Base-by-base conservation (phyloP, 1,140 invertebrate genomes). In the Phocides pigmalion region DNA sequence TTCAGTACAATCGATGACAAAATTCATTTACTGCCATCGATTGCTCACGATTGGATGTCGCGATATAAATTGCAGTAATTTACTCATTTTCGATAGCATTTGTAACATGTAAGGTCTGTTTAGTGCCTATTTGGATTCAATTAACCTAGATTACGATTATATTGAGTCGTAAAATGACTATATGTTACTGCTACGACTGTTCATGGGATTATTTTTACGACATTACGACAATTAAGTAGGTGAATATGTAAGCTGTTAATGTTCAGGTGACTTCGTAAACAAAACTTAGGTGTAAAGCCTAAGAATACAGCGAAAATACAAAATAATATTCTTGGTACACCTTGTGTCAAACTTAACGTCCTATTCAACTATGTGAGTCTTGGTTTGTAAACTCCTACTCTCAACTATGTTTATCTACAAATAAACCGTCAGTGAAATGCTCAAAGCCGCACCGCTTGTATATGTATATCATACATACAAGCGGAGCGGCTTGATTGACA, bases 1-100 rank as follows among this genome's bases (percentile, higher is more conserved):
- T 74, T 77, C 58, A 54, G 77, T 85, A 82, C 79, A 79, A 62
- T 82, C 70, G 67, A 59, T 67, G 54, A 82, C 78, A 82, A 74
- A 78, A 75, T 70, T 70, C 64, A 59, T 66, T 64, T 64, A 68
- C 65, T 67, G 68, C 56, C 42, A 61, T 56, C 59, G 59, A 62
- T 50, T 37, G 50, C 56, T 54, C 35, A 58, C 63, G 49, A 71
- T 74, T 71, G 72, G 66, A 68, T 54, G 42, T 39, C 25, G 14
- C 25, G 61, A 72, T 61, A 71, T 68, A 76, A 76, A 72, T 62
- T 72, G 64, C 41, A 61, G 62, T 66, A 72, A 67, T 62, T 70
- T 64, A 66, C 64, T 70, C 50, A 70, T 70, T 68, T 68, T 74
- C 63, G 66, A 74, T 68, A 68, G 63, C 42, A 64, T 61, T 41